Evolutionary conservation across 2,797 vertebrate species (phyloP).

Genomic region (Lacerta viridis): DNA sequence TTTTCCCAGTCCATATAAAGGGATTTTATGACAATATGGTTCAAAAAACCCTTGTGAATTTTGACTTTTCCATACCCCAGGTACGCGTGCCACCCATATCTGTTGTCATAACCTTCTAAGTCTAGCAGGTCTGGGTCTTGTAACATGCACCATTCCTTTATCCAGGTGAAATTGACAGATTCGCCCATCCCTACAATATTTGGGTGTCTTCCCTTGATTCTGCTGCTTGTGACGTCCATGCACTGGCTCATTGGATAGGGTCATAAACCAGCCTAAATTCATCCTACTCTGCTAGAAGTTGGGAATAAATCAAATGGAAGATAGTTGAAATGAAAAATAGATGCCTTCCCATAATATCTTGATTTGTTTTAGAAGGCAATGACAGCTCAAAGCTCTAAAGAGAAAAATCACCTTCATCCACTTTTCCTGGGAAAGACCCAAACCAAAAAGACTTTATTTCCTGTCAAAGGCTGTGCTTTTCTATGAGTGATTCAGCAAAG

Average conservation of each 20-base stretch:
- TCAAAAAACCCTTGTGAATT: too few species aligned
- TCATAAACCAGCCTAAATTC: background rate
- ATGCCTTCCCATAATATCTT: constrained; percentile 1
- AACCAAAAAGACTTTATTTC: constrained; percentile 54
- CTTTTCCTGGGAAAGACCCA: constrained; percentile 51
- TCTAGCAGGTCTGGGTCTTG: too few species aligned
- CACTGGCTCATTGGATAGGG: background rate
- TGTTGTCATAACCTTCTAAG: too few species aligned
- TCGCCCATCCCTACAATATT: background rate
- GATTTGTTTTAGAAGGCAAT: background rate
- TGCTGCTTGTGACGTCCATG: background rate
- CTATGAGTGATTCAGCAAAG: constrained; percentile 63
- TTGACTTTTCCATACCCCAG: too few species aligned
- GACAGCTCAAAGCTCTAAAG: constrained; percentile 14
- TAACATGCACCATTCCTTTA: too few species aligned
- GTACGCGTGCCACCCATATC: too few species aligned
- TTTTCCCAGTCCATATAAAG: too few species aligned
- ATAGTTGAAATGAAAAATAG: constrained; percentile 3
- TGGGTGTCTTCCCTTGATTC: background rate
- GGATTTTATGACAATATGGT: too few species aligned
- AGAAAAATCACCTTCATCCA: constrained; percentile 12
- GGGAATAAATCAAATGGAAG: background rate
- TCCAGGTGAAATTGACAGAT: too few species aligned
- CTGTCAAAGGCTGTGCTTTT: constrained; percentile 46
- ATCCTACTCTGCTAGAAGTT: background rate